These are phyloP conservation scores for Cydia amplana DNA, from an alignment of 1,140 invertebrate species.

Conservation along the genomic window DNA sequence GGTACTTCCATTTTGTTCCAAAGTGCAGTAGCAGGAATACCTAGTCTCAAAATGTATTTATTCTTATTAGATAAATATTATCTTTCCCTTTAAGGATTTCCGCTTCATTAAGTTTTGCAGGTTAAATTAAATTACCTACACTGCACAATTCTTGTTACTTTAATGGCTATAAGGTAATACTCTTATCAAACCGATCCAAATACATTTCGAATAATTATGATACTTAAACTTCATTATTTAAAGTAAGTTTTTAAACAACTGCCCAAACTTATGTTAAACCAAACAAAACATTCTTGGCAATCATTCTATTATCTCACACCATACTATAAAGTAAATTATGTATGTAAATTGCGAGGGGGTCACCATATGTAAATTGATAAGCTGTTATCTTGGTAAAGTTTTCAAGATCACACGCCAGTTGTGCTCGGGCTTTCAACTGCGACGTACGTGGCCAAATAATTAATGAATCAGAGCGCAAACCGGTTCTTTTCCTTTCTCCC, in stretches of 20 bases:
- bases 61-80: not conserved
- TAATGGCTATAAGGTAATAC: no score
- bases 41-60: not conserved
- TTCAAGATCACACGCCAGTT: conserved; percentile 8
- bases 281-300: not conserved
- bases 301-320: not conserved
- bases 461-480: conserved; percentile 17
- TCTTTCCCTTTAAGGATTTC: not conserved
- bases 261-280: not conserved
- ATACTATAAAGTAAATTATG: conserved; percentile 10
- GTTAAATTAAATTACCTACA: not conserved
- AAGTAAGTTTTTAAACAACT: not conserved
- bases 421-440: not conserved
- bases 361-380: conserved; percentile 32
- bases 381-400: not conserved
- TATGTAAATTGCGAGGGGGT: conserved; percentile 23
- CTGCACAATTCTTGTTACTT: not conserved
- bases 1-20: not conserved
- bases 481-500: conserved; percentile 43
- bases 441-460: conserved; percentile 19
- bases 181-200: no score
- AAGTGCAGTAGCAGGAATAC: not conserved
- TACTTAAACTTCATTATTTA: no score
- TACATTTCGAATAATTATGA: no score
- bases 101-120: conserved; percentile 1